Evolutionary conservation across 2,797 vertebrate species (phyloP).

Genomic region (Psittacula derbiana): DNA sequence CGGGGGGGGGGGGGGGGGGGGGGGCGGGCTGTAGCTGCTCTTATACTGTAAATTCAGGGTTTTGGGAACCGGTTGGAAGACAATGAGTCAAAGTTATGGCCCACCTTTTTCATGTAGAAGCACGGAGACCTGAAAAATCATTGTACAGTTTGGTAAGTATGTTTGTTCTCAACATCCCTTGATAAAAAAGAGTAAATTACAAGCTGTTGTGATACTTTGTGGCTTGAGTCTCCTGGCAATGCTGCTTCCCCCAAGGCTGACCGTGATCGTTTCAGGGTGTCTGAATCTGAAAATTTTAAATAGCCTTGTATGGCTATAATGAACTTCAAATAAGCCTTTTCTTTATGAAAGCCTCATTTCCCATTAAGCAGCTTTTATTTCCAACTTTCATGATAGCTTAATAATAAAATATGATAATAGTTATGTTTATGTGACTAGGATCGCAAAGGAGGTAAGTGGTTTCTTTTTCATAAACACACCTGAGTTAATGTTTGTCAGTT

Average conservation of each 20-base stretch:
- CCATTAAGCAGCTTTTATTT: not conserved
- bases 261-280: not conserved
- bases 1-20: not conserved
- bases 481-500: not conserved
- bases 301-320: not conserved
- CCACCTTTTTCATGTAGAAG: not conserved
- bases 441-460: not conserved
- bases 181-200: not conserved
- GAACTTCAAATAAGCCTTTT: not conserved
- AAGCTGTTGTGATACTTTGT: not conserved
- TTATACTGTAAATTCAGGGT: not conserved
- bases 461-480: not conserved
- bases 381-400: not conserved
- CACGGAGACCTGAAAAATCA: not conserved
- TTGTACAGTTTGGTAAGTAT: not conserved
- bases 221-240: constrained; percentile 27
- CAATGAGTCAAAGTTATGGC: accelerated
- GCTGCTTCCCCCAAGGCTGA: not conserved
- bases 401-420: not conserved
- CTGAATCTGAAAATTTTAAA: constrained; percentile 12
- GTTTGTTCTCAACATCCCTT: not conserved
- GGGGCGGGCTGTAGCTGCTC: not conserved
- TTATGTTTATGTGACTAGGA: not conserved
- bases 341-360: not conserved
- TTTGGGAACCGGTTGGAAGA: not conserved